Evolutionary conservation across 2,888 invertebrate genomes (phyloP), one percentile per base, ranked within the genome.

Genomic region (Callinectes sapidus): DNA sequence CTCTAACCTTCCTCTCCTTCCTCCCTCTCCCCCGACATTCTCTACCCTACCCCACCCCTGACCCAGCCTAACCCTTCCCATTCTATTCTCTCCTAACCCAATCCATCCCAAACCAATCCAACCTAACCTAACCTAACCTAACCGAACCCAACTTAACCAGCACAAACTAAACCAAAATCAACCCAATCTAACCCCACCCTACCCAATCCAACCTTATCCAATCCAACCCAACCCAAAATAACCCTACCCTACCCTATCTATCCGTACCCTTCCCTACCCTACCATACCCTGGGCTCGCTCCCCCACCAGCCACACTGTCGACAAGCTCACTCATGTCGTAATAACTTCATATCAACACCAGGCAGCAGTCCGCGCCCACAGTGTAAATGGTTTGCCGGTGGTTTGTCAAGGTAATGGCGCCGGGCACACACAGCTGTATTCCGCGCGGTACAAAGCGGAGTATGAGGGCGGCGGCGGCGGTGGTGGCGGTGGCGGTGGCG

Each of bases 371-470:
- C n/a, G 71, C 71, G n/a, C n/a, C n/a, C 71, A 71, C 28, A 28
- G 23, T 5, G 71, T 71, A n/a, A 71, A 71, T 71, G 71, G 71
- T 71, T 71, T 71, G 71, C 71, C 71, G 71, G n/a, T 71, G 71
- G 71, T 71, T 71, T 71, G 71, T 71, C 71, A 71, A 71, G 71
- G 71, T 71, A 28, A 71, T 54, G 90, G 54, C 48, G n/a, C 87
- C 87, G 48, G 87, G 71, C 71, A 71, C 71, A 71, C 71, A 66
- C 35, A 71, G 71, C 71, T 71, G 71, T 61, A 89, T 92, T 89
- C 42, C 18, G 54, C 71, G 54, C 85, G 77, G 81, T 61, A 92
- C 92, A 89, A 92, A 89, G 85, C 85, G 66, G 85, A 54, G 55
- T 35, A 42, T 28, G 89, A 92, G 89, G 32, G 66, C 61, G 77